These are phyloP conservation scores for Nomia melanderi DNA, from an alignment of 1,140 invertebrate genomes.

Conservation along the genomic window DNA sequence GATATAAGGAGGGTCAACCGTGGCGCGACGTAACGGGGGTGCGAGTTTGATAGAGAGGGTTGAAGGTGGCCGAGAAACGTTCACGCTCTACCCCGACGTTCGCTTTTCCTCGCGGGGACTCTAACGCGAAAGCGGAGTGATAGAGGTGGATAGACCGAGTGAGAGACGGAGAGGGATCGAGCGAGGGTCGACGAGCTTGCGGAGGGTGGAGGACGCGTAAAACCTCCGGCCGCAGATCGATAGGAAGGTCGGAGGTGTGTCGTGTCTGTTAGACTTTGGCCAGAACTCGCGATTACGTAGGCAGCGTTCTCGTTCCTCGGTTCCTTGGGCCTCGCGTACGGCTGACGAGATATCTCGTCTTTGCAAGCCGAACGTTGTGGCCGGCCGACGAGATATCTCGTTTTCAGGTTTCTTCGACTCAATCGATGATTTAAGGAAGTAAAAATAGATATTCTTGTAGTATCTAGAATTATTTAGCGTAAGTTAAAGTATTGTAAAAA, in stretches of 20 bases:
- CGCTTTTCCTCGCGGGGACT: slow-evolving; percentile 68
- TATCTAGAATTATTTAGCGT: too few species aligned
- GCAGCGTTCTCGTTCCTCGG: slow-evolving; percentile 31
- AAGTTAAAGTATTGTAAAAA: too few species aligned
- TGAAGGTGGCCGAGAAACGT: slow-evolving; percentile 57
- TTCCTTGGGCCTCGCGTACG: slow-evolving; percentile 2
- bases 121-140: slow-evolving; percentile 16
- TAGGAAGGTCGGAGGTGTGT: slow-evolving; percentile 79
- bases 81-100: slow-evolving; percentile 36
- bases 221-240: slow-evolving; percentile 78
- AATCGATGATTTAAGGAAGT: too few species aligned
- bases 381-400: too few species aligned
- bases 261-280: slow-evolving; percentile 74
- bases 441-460: too few species aligned
- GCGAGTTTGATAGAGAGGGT: slow-evolving; percentile 4
- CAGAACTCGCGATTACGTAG: slow-evolving; percentile 59
- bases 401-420: too few species aligned
- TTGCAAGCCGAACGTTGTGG: too few species aligned
- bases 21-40: neutral
- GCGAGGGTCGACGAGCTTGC: slow-evolving; percentile 61
- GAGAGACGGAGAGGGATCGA: too few species aligned
- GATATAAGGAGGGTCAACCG: slow-evolving; percentile 19
- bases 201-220: slow-evolving; percentile 74
- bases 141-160: too few species aligned
- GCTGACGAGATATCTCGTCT: too few species aligned